phyloP scores from a whole-genome alignment of 2,888 invertebrate species.

The Thymelicus lineola region DNA sequence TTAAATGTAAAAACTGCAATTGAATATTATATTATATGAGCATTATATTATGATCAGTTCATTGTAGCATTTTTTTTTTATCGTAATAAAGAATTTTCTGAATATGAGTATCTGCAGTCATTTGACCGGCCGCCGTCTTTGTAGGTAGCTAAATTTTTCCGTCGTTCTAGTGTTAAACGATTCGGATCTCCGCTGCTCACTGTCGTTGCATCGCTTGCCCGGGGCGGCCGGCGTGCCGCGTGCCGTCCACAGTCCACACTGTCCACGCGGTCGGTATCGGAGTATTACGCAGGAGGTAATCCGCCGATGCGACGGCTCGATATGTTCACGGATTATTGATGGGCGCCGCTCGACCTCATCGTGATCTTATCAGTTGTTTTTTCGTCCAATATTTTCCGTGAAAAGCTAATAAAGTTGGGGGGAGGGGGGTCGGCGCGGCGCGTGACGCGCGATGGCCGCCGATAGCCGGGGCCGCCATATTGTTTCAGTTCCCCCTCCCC shows the following conservation, averaged over 20 bases:
- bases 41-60: too few species aligned
- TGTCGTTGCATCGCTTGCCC: constrained; percentile 56
- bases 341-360: constrained; percentile 75
- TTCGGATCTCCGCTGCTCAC: constrained; percentile 65
- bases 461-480: constrained; percentile 72
- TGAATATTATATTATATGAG: too few species aligned
- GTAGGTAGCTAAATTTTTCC: too few species aligned
- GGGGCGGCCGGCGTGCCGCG: constrained; percentile 37
- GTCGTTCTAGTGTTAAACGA: too few species aligned
- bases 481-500: constrained; percentile 60
- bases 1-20: too few species aligned
- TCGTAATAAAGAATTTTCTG: too few species aligned
- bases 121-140: too few species aligned
- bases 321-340: constrained; percentile 72
- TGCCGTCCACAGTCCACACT: background rate
- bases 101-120: too few species aligned
- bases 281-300: constrained; percentile 25
- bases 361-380: constrained; percentile 80
- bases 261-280: constrained; percentile 1
- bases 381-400: constrained; percentile 78
- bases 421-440: constrained; percentile 47
- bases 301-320: constrained; percentile 44
- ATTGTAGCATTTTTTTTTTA: too few species aligned
- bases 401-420: constrained; percentile 69
- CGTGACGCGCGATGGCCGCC: constrained; percentile 63